phyloP scores from a whole-genome alignment of 2,113 vertebrate species.

The Colinus virginianus region DNA sequence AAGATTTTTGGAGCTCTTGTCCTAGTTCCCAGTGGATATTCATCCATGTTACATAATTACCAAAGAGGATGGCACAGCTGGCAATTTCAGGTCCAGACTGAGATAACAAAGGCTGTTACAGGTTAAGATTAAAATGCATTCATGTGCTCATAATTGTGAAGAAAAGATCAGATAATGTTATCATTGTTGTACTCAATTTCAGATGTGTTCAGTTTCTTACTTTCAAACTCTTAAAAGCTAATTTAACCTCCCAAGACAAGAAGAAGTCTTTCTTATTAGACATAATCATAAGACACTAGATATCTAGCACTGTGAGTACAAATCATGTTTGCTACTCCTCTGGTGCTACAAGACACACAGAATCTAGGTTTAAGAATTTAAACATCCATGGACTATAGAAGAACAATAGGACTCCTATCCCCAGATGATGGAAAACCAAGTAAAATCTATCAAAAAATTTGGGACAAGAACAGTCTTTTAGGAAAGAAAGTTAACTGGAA shows the following conservation, averaged over 20 bases:
- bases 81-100: not conserved
- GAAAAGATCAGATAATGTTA: not conserved
- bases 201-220: not conserved
- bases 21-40: not conserved
- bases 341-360: not conserved
- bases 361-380: not conserved
- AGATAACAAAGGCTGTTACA: not conserved
- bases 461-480: not conserved
- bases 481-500: not conserved
- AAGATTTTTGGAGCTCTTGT: constrained; percentile 18
- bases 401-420: not conserved
- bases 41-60: not conserved
- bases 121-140: constrained; percentile 27
- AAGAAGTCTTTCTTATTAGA: not conserved
- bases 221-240: not conserved
- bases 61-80: constrained; percentile 36
- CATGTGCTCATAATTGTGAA: not conserved
- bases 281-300: not conserved
- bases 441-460: not conserved
- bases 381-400: not conserved
- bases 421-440: not conserved
- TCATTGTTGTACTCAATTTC: not conserved
- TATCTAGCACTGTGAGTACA: not conserved
- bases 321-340: fast-evolving
- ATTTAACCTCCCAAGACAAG: not conserved